Base-by-base conservation (phyloP, 2,888 invertebrate genomes). In the Hyposoter dolosus region DNA sequence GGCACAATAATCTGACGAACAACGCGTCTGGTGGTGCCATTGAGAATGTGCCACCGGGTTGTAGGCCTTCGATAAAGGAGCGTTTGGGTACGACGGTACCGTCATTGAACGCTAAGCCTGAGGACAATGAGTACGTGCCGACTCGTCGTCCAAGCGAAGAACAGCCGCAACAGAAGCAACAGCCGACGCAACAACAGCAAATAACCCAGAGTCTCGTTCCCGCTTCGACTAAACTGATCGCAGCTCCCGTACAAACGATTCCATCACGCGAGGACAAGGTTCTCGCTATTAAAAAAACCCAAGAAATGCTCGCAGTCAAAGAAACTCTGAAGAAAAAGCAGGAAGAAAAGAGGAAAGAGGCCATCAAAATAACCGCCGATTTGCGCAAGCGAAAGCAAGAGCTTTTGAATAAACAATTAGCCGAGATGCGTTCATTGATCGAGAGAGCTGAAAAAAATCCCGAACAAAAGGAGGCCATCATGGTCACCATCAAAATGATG, bases 331-430 rank as follows among this genome's bases (percentile, higher is more conserved):
- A 97, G 89, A 97, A 97, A 91, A 96, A 96, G 84, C 96, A 97
- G 89, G 97, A 97, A 90, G 97, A 97, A 88, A 96, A 97, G 89
- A 95, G 96, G 83, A 97, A 97, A 90, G 97, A 97, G 88, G 96
- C 97, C 1, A 93, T 97, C 47, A 97, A 97, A 91, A 95, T 98
- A 72, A 97, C 97, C 0, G 96, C 96, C 89, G 97, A 98, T 91
- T 95, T 98, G 90, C 96, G 97, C 80, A 97, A 98, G 91, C 95
- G 98, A 0, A 98, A 98, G 88, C 98, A 98, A 90, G 97, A 97
- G 88, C 93, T 99, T 84, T 94, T 99, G n/a, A 97, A 98, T 88
- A 98, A 97, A 86, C 98, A 98, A 93, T 95, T 99, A n/a, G 96
- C 97, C 47, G 98, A 98, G 91, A 98, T 99, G 94, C 97, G 97